Percentiles rank a stretch among this genome's conserved stretches.
Evolutionary conservation across 2,797 vertebrate species (phyloP).

Genomic region (Iguana delicatissima): DNA sequence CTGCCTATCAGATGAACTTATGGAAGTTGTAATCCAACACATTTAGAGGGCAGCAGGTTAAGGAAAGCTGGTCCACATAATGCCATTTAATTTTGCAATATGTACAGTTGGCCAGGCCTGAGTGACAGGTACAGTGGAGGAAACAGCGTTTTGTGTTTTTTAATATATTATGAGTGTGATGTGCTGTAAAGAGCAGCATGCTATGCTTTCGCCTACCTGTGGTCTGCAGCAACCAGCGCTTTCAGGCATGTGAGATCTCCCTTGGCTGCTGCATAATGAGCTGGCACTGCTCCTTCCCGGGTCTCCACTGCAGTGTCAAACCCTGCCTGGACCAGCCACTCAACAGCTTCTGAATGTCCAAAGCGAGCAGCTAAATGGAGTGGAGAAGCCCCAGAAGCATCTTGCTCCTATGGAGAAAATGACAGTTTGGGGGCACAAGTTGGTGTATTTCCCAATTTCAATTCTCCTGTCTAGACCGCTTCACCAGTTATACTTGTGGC

Average conservation of each 20-base stretch:
- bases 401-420: conserved; percentile 79
- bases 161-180: not conserved
- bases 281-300: conserved; percentile 83
- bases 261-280: conserved; percentile 87
- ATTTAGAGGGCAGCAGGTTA: not conserved
- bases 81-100: not conserved
- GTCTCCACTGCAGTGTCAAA: conserved; percentile 79
- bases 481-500: too few relatives aligned
- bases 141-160: not conserved
- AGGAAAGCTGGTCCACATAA: not conserved
- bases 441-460: not conserved
- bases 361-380: conserved; percentile 89
- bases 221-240: conserved; percentile 79
- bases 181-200: not conserved
- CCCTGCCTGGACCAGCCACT: conserved; percentile 84
- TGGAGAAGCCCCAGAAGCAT: conserved; percentile 83
- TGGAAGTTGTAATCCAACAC: not conserved
- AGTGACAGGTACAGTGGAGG: not conserved
- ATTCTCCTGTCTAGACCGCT: not conserved
- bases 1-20: not conserved
- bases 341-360: conserved; percentile 77
- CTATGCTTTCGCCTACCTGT: conserved; percentile 75
- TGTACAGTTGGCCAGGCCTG: not conserved
- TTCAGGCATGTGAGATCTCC: conserved; percentile 86
- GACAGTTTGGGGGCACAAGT: not conserved